Conservation (phyloP, 2,888 invertebrate species). For the Megaustenia siamemsis region DNA sequence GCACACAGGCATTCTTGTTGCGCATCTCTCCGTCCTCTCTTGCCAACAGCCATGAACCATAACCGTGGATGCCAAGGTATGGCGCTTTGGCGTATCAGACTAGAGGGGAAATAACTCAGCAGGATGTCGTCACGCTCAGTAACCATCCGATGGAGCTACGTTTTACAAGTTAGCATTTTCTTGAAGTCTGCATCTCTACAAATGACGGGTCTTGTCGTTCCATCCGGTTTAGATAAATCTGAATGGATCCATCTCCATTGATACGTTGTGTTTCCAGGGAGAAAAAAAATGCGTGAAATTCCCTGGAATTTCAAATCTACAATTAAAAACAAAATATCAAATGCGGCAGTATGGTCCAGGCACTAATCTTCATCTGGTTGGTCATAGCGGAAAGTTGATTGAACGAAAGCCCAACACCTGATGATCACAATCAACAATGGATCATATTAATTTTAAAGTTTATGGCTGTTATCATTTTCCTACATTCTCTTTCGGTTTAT, state of each 20-base stretch:
- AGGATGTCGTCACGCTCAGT: background rate
- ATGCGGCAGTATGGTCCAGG: too few species aligned
- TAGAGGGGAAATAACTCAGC: constrained; percentile 2
- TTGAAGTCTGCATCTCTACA: background rate
- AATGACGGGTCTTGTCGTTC: background rate
- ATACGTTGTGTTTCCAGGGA: background rate
- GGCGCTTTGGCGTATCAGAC: background rate
- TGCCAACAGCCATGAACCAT: background rate
- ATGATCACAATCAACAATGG: too few species aligned
- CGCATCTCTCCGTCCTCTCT: background rate
- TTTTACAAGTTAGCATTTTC: background rate
- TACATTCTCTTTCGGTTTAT: too few species aligned
- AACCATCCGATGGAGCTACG: background rate
- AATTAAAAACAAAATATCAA: too few species aligned
- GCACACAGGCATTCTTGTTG: background rate
- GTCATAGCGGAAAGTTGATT: too few species aligned
- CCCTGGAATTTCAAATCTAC: too few species aligned
- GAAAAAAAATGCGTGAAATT: background rate
- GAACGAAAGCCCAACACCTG: too few species aligned
- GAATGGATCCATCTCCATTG: background rate
- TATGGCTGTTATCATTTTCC: too few species aligned
- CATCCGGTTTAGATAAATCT: background rate
- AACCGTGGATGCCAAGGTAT: background rate
- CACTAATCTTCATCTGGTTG: too few species aligned
- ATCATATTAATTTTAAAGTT: too few species aligned